Evolutionary conservation across 1,140 invertebrate species (phyloP), one percentile per base, ranked within the genome.

Genomic region (Brevipalpus yothersi): DNA sequence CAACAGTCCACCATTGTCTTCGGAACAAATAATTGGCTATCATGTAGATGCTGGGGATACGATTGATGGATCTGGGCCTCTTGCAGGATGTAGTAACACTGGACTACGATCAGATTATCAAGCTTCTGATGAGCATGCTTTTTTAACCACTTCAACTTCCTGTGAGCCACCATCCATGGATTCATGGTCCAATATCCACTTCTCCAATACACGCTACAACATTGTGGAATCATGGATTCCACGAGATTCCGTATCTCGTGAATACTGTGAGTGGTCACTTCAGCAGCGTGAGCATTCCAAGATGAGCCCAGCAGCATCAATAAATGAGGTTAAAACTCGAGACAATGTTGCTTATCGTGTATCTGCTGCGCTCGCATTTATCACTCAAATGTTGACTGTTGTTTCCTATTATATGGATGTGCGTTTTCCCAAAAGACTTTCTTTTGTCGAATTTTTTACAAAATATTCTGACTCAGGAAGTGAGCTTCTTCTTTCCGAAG

Each of bases 311-410:
- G 19, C 17, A 12, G 17, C 12, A 4, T 19, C 19, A 12, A 42
- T 57, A 42, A 40, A 17, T 42, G 39, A 42, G 17, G 10, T n/a
- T 11, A 31, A 41, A 42, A 40, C 40, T 17, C 15, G 11, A 10
- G 41, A 57, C 17, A 51, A 51, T 17, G 76, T 78, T 53, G 80
- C 79, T 12, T 81, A 81, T 67, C 79, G 78, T 60, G 83, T 86
- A 56, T 78, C 77, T 67, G 83, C 83, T 43, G 85, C 81, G 53
- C 75, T 89, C 41, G 80, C 80, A 54, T 85, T 86, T 68, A 80
- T 80, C 17, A 80, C 83, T 59, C 86, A 91, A 73, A 72, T 89
- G 61, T 76, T 83, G n/a, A 79, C 80, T 68, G 74, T 86, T 63
- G 70, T 87, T 58, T 80, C 84, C 41, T 83, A 79, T 72, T 82